These are phyloP conservation scores for Schizothorax lantsangensis DNA, from an alignment of 2,797 vertebrate species.

Conservation along the genomic window DNA sequence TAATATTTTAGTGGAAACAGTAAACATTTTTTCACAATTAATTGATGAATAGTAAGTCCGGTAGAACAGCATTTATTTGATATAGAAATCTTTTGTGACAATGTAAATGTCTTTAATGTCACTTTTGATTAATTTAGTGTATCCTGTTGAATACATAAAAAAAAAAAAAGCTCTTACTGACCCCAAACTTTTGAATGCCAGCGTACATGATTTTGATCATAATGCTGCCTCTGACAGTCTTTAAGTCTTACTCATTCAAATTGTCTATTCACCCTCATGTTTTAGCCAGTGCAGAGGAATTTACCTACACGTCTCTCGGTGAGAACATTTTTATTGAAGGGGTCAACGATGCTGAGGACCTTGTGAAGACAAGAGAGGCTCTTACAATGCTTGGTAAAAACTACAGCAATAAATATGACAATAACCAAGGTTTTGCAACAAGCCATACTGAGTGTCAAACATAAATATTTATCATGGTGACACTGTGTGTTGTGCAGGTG, in stretches of 20 bases:
- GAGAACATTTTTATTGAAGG: conserved; percentile 87
- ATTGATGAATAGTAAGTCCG: neutral
- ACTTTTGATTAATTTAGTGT: neutral
- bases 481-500: conserved; percentile 74
- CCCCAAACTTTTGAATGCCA: neutral
- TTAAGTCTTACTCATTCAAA: neutral
- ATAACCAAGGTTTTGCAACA: neutral
- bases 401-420: neutral
- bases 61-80: neutral
- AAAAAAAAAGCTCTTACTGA: neutral
- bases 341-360: conserved; percentile 87
- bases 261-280: neutral
- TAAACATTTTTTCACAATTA: neutral
- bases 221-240: neutral
- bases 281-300: conserved; percentile 88
- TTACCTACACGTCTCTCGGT: conserved; percentile 87
- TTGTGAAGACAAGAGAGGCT: conserved; percentile 88
- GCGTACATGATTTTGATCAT: neutral
- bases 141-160: neutral
- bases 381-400: conserved; percentile 87
- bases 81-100: neutral
- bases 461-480: conserved; percentile 2
- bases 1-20: neutral
- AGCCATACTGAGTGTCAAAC: neutral
- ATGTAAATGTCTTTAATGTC: neutral